Conservation (phyloP, 2,113 vertebrate genomes). For the Crotalus viridis region DNA sequence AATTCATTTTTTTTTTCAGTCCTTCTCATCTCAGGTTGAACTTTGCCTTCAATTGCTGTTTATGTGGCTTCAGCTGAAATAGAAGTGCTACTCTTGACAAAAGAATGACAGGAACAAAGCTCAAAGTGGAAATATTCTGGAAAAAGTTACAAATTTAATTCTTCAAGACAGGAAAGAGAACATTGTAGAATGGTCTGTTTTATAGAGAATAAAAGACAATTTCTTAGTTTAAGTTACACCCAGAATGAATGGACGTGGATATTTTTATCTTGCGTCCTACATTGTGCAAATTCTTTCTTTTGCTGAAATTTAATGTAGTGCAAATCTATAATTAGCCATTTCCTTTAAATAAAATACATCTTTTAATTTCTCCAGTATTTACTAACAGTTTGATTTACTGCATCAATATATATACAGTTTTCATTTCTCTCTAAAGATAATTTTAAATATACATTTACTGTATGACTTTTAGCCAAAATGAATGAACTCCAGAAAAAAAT, state of each 20-base stretch:
- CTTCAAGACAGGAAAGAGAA: neutral
- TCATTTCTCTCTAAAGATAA: neutral
- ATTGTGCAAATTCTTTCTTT: neutral
- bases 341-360: neutral
- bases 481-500: neutral
- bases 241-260: neutral
- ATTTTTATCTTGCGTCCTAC: neutral
- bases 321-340: neutral
- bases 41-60: neutral
- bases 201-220: neutral
- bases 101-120: neutral
- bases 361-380: neutral
- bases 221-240: neutral
- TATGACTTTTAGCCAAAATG: neutral
- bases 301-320: neutral
- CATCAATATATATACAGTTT: neutral
- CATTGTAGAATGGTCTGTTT: neutral
- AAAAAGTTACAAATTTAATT: neutral
- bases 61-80: neutral
- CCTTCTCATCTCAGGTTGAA: constrained; percentile 27
- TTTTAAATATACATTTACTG: neutral
- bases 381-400: neutral
- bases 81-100: neutral
- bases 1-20: constrained; percentile 26
- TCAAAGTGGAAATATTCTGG: rapidly evolving